Evolutionary conservation across 2,888 invertebrate species (phyloP), one percentile per base, ranked within the genome.

Genomic region (Acanthococcus lagerstroemiae): DNA sequence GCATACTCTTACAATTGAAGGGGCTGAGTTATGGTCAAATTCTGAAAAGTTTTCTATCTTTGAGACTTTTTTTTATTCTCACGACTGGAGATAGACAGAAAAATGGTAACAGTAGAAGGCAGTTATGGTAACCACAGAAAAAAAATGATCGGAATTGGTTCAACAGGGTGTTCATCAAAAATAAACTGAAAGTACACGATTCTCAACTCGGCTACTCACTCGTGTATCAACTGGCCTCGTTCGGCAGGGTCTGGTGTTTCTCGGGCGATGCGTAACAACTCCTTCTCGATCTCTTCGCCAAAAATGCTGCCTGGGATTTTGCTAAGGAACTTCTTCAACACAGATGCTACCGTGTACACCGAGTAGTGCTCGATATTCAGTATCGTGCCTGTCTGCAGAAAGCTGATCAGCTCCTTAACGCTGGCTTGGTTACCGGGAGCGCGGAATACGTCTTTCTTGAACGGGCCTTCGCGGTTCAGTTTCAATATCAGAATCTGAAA

Each of bases 251-350:
- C 84, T 76, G 89, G 87, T 46, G 87, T 84, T 72, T 90, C 78
- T 73, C 92, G 87, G 71, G 95, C 88, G 65, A 94, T 88, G 69
- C 87, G 83, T 77, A 97, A 94, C 68, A 97, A 81, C 72, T 87
- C 84, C 78, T 88, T 86, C 77, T 97, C 97, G 69, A 91, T 90
- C 65, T 90, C 88, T 30, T 87, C 83, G 0, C 96, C 95, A 79
- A 97, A 96, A 68, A 97, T 89, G 37, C 97, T 97, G 67, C 92
- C 94, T 17, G 96, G 96, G 73, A 97, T 86, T 82, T 95, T 95
- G 70, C 96, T 83, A 66, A 97, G 83, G 79, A 97, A 97, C 79
- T 95, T 96, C 81, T 97, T 97, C 69, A 97, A 82, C 68, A 97
- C 96, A 78, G 95, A 95, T 67, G 97, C 96, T 74, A 97, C 94